Evolutionary conservation across 2,888 invertebrate species (phyloP), one percentile per base, ranked within the genome.

Genomic region (Drosophila fulvimacula): DNA sequence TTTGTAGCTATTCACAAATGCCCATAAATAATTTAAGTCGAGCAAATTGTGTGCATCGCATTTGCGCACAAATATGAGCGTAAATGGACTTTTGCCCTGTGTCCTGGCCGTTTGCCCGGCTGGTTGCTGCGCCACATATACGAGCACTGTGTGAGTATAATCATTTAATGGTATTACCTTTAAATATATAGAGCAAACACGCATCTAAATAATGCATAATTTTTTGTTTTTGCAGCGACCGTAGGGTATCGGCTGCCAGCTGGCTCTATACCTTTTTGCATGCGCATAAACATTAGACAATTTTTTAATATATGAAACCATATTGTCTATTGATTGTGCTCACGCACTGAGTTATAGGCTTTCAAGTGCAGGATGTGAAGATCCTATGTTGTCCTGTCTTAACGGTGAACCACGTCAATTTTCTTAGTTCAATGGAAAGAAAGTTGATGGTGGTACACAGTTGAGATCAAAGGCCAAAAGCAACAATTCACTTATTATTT

Each of bases 101-200:
- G 34, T 15, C 27, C 36, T 17, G 5, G 3, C 15, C 24, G 19
- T 13, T 21, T 21, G 21, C 1, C 3, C 13, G 42, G 3, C 7
- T 49, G 15, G 15, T 1, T 36, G 51, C 48, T 30, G 36, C 21
- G 24, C 30, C 27, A 38, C 42, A 5, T 36, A 44, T 57, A 68
- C 52, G 55, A 49, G 73, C 59, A 75, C 72, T 77, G 85, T 89
- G 85, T 61, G 82, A 79, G 68, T 72, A 79, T 87, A 72, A 75
- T 67, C 58, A 74, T 82, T 82, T 71, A 73, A 82, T 87, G 57
- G 75, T 68, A 84, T 89, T 89, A 84, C 79, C 63, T 68, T 80
- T 60, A 83, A 78, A 81, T 83, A 73, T 73, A 81, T 73, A 53
- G 44, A 66, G 30, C 53, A 64, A 74, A 60, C 71, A 69, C 53